Conservation (phyloP, 2,113 vertebrate genomes). For the Euleptes europaea region DNA sequence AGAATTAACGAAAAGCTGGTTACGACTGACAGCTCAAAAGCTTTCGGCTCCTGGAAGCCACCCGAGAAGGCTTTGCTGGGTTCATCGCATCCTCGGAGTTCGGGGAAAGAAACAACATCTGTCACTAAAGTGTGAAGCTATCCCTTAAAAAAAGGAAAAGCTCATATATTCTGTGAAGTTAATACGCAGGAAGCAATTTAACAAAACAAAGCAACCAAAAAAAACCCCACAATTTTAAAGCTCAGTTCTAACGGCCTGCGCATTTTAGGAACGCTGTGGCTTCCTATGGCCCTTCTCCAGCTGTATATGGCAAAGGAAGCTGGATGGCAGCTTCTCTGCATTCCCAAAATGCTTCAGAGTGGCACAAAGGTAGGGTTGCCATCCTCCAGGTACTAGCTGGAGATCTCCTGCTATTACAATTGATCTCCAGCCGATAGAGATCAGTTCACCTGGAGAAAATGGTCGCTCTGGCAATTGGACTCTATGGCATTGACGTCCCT, state of each 20-base stretch:
- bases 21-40: slow-evolving; percentile 51
- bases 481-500: too few relatives aligned
- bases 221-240: not conserved
- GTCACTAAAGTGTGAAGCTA: slow-evolving; percentile 54
- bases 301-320: too few relatives aligned
- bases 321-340: too few relatives aligned
- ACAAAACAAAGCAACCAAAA: slow-evolving; percentile 14
- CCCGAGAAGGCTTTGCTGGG: slow-evolving; percentile 44
- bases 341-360: not conserved
- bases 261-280: not conserved
- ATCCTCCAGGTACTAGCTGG: too few relatives aligned
- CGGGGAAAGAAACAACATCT: slow-evolving; percentile 61
- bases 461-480: too few relatives aligned
- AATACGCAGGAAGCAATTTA: slow-evolving; percentile 34
- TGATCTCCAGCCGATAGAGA: too few relatives aligned
- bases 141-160: not conserved
- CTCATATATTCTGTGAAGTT: slow-evolving; percentile 39
- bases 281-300: not conserved
- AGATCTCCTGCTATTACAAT: too few relatives aligned
- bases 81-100: slow-evolving; percentile 34
- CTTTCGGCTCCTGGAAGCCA: slow-evolving; percentile 51
- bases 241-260: not conserved
- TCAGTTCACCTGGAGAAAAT: too few relatives aligned
- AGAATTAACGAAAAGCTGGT: slow-evolving; percentile 66
- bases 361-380: too few relatives aligned